These are phyloP conservation scores for Lithosia quadra DNA, from an alignment of 2,888 invertebrate species.

Conservation along the genomic window DNA sequence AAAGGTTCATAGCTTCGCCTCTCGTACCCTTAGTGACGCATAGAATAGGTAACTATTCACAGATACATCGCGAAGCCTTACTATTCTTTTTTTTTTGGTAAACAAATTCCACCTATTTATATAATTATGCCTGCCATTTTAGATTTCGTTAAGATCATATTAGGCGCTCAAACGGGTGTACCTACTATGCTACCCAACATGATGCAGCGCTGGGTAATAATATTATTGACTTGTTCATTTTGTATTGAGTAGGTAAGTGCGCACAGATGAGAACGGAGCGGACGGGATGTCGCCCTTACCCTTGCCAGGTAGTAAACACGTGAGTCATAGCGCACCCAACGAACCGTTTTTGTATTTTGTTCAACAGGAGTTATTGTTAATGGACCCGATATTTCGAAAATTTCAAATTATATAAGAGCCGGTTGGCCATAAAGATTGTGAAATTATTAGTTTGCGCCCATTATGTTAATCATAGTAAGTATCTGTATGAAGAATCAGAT, in stretches of 20 bases:
- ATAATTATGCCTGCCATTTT: slow-evolving; percentile 35
- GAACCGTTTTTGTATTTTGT: slow-evolving; percentile 5
- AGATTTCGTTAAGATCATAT: slow-evolving; percentile 40
- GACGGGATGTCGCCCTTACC: slow-evolving; percentile 35
- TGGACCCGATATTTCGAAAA: not conserved
- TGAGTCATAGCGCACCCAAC: not conserved
- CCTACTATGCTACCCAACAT: slow-evolving; percentile 38
- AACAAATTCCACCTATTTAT: slow-evolving; percentile 25
- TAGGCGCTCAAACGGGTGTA: slow-evolving; percentile 38
- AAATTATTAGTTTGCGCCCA: not conserved
- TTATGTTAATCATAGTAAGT: not conserved
- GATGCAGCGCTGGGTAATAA: slow-evolving; percentile 37
- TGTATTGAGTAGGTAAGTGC: slow-evolving; percentile 37
- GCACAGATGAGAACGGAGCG: slow-evolving; percentile 28
- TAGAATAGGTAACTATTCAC: slow-evolving; percentile 49
- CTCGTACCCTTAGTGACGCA: slow-evolving; percentile 39
- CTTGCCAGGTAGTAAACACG: not conserved
- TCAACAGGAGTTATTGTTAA: slow-evolving; percentile 9
- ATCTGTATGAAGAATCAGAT: not conserved
- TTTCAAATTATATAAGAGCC: not conserved
- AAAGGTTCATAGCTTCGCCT: slow-evolving; percentile 47
- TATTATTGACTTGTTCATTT: slow-evolving; percentile 34
- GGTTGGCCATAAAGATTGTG: not conserved
- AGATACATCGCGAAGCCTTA: too few species aligned
- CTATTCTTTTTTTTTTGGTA: slow-evolving; percentile 23